Conservation (phyloP, 1,140 invertebrate genomes). For the Lysiphlebus fabarum region DNA sequence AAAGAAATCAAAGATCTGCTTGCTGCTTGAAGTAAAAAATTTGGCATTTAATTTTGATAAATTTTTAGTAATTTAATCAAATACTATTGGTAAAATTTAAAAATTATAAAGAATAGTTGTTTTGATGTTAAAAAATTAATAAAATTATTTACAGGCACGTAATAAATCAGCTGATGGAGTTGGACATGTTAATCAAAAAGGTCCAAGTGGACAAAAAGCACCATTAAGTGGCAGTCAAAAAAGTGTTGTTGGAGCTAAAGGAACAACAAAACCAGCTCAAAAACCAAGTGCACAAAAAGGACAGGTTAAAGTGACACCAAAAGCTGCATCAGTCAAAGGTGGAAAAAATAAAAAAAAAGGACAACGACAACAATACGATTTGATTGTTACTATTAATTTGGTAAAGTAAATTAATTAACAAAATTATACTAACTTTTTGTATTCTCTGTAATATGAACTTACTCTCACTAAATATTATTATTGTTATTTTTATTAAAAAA, state of each 20-base stretch:
- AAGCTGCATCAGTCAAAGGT: constrained; percentile 62
- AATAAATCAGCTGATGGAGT: constrained; percentile 76
- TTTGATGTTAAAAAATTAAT: not conserved
- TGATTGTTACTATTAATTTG: constrained; percentile 78
- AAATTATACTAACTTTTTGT: no score
- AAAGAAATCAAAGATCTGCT: no score
- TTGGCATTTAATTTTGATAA: no score
- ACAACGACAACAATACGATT: constrained; percentile 75
- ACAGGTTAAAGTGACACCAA: constrained; percentile 50
- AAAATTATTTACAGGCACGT: constrained; percentile 60
- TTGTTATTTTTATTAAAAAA: no score
- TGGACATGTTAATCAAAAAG: constrained; percentile 69
- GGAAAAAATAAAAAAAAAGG: constrained; percentile 76
- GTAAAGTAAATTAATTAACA: constrained; percentile 54
- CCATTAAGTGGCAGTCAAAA: constrained; percentile 59
- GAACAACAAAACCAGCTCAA: constrained; percentile 51
- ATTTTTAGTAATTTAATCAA: no score
- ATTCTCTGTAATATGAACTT: no score
- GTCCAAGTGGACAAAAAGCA: constrained; percentile 54
- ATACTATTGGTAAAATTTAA: no score
- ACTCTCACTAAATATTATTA: no score
- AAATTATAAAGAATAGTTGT: no score
- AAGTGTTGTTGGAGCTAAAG: constrained; percentile 60
- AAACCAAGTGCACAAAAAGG: constrained; percentile 55
- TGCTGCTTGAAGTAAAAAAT: no score